Evolutionary conservation across 2,797 vertebrate species (phyloP).

Genomic region (Pristis pectinata): DNA sequence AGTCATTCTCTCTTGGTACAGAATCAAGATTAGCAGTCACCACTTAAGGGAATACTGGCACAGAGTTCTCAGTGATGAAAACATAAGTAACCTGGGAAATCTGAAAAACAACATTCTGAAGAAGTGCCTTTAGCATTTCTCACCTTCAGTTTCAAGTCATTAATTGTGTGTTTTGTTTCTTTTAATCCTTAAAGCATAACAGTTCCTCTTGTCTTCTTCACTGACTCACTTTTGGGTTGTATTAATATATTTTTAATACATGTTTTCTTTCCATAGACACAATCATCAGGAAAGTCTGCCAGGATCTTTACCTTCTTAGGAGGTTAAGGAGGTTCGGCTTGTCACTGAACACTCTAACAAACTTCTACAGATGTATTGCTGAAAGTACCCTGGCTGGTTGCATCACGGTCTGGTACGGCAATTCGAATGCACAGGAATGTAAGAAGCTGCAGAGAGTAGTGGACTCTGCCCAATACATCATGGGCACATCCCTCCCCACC

Average conservation of each 20-base stretch:
- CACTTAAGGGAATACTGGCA: background rate
- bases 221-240: background rate
- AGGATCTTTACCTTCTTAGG: too few relatives aligned
- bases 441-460: too few relatives aligned
- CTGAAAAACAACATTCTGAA: background rate
- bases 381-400: too few relatives aligned
- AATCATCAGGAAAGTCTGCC: too few relatives aligned
- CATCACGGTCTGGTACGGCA: too few relatives aligned
- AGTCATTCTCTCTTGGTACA: background rate
- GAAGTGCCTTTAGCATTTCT: background rate
- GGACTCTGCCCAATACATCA: too few relatives aligned
- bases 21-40: background rate
- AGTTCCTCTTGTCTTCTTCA: background rate
- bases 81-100: background rate
- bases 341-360: too few relatives aligned
- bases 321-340: too few relatives aligned
- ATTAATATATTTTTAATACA: background rate
- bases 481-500: too few relatives aligned
- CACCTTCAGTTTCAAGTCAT: background rate
- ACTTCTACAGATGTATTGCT: too few relatives aligned
- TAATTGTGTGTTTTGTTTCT: background rate
- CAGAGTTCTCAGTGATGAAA: background rate
- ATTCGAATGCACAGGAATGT: too few relatives aligned
- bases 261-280: background rate
- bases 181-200: background rate